Base-by-base conservation (phyloP, 2,888 invertebrate species). In the Halictus ligatus region DNA sequence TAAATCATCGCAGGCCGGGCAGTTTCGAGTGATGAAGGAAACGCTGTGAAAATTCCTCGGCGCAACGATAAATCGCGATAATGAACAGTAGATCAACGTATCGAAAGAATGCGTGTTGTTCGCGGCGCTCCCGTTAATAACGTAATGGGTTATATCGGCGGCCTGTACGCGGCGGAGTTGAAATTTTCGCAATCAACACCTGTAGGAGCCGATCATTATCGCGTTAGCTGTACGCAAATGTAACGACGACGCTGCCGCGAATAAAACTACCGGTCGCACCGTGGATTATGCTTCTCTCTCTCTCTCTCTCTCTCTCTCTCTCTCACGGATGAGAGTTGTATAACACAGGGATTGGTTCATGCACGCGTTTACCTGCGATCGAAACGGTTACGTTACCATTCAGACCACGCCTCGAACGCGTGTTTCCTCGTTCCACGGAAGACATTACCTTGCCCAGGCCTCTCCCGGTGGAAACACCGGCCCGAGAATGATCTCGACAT, bases 381-480 rank as follows among this genome's bases (percentile, higher is more conserved):
- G 81, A 88, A 80, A 84, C 75, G 83, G 80, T 89, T 91, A 90
- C 90, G 88, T 91, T 89, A 75, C 86, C 83, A 82, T 83, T 85
- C 83, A 78, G 75, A 85, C 92, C 92, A 92, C 92, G 89, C 92
- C 93, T 92, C 89, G 89, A 86, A 89, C 87, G 86, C 83, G 85
- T 87, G 88, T 93, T 93, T 93, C 92, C 93, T 93, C 91, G 91
- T 93, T 93, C 91, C 90, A 88, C 89, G 89, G 89, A 92, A 92
- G 89, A 80, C 89, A 91, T 92, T 91, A 89, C 75, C 75, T 80
- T 43, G 76, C 71, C 69, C 64, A 40, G 76, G 25, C 72, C 76
- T 58, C 67, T 64, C 67, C 69, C n/a, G 60, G 29, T 58, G 69
- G 54, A 81, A 78, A 71, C 76, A 76, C 5, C 40, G 71, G 76